Percentiles rank a stretch among this genome's conserved stretches.
Evolutionary conservation across 2,113 vertebrate genomes (phyloP).

Genomic region (Triplophysa siluroides): DNA sequence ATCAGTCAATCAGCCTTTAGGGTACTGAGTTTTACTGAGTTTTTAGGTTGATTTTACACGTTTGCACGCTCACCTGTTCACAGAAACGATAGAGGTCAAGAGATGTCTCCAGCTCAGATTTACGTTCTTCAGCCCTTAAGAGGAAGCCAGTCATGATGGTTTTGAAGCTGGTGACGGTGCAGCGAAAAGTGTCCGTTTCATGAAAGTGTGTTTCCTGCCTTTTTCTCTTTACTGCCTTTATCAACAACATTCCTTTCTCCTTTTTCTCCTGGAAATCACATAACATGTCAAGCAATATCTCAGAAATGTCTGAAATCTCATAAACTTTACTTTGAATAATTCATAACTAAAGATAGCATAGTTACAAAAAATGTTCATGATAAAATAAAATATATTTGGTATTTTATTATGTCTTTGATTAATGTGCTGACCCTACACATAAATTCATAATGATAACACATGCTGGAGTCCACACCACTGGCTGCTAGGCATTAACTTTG

Average conservation of each 20-base stretch:
- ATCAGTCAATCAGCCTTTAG: neutral
- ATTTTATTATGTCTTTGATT: neutral
- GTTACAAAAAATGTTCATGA: neutral
- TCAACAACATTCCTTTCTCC: conserved; percentile 69
- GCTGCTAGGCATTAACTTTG: too few species aligned
- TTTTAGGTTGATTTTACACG: neutral
- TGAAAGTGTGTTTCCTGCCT: conserved; percentile 56
- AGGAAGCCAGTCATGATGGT: conserved; percentile 80
- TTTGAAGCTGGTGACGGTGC: conserved; percentile 75
- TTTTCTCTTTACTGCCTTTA: conserved; percentile 73
- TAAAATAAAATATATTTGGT: neutral
- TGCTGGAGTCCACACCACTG: neutral
- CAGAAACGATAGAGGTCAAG: conserved; percentile 76
- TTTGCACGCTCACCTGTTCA: conserved; percentile 77
- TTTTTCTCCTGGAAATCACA: conserved; percentile 77
- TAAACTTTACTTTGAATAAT: neutral
- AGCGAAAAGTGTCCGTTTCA: conserved; percentile 73
- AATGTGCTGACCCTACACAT: neutral
- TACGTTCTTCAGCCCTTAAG: conserved; percentile 75
- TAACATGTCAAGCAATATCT: conserved; percentile 11
- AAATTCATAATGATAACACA: neutral
- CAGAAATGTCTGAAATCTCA: neutral
- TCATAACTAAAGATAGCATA: neutral
- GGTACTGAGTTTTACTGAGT: neutral
- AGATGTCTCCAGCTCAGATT: conserved; percentile 74